Conservation (phyloP, 2,888 invertebrate species). For the Clusia tigrina region DNA sequence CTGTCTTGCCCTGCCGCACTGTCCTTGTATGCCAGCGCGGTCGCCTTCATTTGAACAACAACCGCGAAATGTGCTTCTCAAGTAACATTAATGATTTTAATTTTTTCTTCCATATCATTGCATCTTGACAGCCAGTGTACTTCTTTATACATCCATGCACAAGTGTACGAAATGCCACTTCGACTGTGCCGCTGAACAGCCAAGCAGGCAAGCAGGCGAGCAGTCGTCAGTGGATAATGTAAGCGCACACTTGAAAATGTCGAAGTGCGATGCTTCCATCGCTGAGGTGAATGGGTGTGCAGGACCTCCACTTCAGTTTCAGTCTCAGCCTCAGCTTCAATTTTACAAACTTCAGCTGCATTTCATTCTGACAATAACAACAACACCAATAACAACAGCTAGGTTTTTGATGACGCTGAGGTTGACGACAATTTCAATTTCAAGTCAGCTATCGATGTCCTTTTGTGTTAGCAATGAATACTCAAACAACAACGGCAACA, state of each 20-base stretch:
- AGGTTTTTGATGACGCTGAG: background rate
- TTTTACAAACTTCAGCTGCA: background rate
- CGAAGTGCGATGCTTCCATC: background rate
- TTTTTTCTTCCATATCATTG: constrained; percentile 57
- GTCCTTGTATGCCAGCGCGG: no score
- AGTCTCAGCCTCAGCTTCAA: background rate
- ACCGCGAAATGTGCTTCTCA: constrained; percentile 26
- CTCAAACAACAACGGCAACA: background rate
- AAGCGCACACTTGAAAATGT: background rate
- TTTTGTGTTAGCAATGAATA: constrained; percentile 54
- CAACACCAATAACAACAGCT: no score
- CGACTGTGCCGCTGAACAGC: background rate
- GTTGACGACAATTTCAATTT: constrained; percentile 48
- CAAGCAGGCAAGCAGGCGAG: background rate
- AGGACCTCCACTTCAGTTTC: background rate
- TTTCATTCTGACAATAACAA: background rate
- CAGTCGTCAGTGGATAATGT: constrained; percentile 1
- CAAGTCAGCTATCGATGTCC: constrained; percentile 56
- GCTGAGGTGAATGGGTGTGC: background rate
- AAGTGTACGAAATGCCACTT: constrained; percentile 2
- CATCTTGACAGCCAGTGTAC: constrained; percentile 39
- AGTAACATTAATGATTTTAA: constrained; percentile 49
- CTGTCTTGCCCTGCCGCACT: no score
- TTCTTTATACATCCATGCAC: background rate
- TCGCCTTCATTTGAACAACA: constrained; percentile 27